Evolutionary conservation across 2,888 invertebrate genomes (phyloP), one percentile per base, ranked within the genome.

Genomic region (Ochlodes sylvanus): DNA sequence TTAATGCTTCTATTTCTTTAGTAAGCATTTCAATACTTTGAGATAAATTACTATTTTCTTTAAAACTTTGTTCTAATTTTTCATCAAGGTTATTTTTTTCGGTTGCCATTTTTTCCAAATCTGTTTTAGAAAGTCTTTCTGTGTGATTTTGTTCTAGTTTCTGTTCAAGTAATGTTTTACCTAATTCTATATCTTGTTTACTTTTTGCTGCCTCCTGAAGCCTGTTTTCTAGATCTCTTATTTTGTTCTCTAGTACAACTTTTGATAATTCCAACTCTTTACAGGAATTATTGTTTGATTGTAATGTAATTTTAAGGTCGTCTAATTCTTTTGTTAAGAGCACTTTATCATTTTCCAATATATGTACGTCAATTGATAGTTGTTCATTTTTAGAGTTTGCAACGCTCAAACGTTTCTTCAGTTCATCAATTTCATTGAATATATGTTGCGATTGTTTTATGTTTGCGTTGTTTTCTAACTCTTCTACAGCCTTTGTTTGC

Each of bases 321-420:
- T 90, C 87, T 1, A 93, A 78, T 77, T 93, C 86, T 74, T 91
- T 88, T 7, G 86, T 88, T 52, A 93, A 77, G 58, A 93, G 80
- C 5, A 92, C 90, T 78, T 94, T 94, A 71, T 94, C 92, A 76
- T 94, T 94, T 80, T 92, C 92, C 55, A 93, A 76, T 68, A 94
- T 94, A 71, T 92, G 92, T 58, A 94, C 86, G 72, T 94, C 90
- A 75, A 94, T 94, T 41, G 92, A 87, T 4, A 93, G 81, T 72
- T 93, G 93, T 72, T 94, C 93, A 67, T 93, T 88, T 76, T 90
- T 92, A 42, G 90, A 84, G 75, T 89, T 88, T 10, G 86, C 76
- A 7, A 80, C 72, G 42, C 76, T 81, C 7, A 94, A 71, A n/a
- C 83, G 84, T 71, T 85, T 85, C 69, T 89, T 91, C 1, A 94